Base-by-base conservation (phyloP, 2,113 vertebrate species). In the Eulemur rufifrons region DNA sequence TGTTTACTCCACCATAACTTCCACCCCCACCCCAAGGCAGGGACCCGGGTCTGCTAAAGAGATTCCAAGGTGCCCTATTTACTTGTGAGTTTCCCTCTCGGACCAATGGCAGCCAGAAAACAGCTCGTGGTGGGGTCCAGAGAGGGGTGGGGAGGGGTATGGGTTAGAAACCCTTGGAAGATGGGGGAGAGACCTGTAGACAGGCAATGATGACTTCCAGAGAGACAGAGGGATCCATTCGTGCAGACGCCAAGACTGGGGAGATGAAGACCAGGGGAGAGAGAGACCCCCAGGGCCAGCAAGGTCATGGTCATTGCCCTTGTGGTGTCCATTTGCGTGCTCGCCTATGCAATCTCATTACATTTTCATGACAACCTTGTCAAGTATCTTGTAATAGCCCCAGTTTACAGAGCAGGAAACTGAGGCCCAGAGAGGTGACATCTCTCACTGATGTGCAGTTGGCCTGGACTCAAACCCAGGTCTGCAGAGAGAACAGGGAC, bases 1-100 rank as follows among this genome's bases (percentile, higher is more conserved):
- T 96, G 97, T 97, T 97, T 98, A 95, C 92, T 34, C 5, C 39
- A 34, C 27, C 2, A 1, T 21, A 7, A 20, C 37, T 8, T 74
- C 95, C 71, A 47, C 56, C 39, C 54, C 85, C 76, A 20, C 11
- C 9, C 39, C 69, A 42, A 37, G 10, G 34, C 66, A 23, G 8
- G 7, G 15, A 18, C 61, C 5, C 8, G 37, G 21, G 27, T 11
- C 6, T 5, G 45, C 34, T 0, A 9, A 18, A 9, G 42, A 66
- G 45, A 18, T 86, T 25, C 20, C 39, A 18, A 9, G 20, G 61
- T 1, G 37, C 32, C 77, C 12, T 93, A 59, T 92, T 93, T 89
- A 89, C 63, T 84, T 27, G 61, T 73, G 69, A 85, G 54, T 73
- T 96, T 85, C 64, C 12, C 14, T 47, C 23, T 14, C 32, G 11